Base-by-base conservation (phyloP, 2,797 vertebrate species). In the Hybognathus amarus region DNA sequence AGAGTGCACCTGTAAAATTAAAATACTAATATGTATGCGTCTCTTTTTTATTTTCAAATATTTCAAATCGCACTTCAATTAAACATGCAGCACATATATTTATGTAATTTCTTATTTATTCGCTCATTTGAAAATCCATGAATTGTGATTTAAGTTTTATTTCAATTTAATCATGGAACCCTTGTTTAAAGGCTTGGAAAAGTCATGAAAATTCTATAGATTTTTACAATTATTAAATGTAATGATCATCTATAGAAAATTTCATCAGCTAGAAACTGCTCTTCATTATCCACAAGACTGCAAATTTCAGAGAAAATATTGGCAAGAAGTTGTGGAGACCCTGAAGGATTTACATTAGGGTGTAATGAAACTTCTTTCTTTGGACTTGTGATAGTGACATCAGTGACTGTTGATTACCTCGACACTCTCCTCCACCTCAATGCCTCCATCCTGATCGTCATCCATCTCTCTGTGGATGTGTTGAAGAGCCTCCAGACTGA, bases 401-500 rank as follows among this genome's bases (percentile, higher is more conserved):
- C 20, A 64, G 40, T 18, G 33, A 64, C 12, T 10, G 27, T 8
- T 36, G 6, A 66, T 78, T 93, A 95, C 95, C 95, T 95, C 95
- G 66, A 95, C 88, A 54, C 95, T 95, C 89, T 95, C 94, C 87
- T 95, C 94, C 91, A 95, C 94, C 86, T 95, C 95, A 15, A 95
- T 95, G 79, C 94, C 93, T 27, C 95, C 95, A 30, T 95, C 95
- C 87, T 95, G 93, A 90, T 95, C 94, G 54, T 95, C 94, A 1
- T 95, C 95, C 93, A 95, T 94, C 93, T 94, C 93, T 54, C 94
- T 92, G 86, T 99, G 98, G 89, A 99, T 98, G 92, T 94, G 97
- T 12, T 95, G 93, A 88, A 99, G 96, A 70, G 97, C 97, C 91
- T 99, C 98, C 38, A 99, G 92, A 87, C 97, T 98, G 91, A 94